phyloP scores from a whole-genome alignment of 2,113 vertebrate genomes.

The Chiloscyllium plagiosum region DNA sequence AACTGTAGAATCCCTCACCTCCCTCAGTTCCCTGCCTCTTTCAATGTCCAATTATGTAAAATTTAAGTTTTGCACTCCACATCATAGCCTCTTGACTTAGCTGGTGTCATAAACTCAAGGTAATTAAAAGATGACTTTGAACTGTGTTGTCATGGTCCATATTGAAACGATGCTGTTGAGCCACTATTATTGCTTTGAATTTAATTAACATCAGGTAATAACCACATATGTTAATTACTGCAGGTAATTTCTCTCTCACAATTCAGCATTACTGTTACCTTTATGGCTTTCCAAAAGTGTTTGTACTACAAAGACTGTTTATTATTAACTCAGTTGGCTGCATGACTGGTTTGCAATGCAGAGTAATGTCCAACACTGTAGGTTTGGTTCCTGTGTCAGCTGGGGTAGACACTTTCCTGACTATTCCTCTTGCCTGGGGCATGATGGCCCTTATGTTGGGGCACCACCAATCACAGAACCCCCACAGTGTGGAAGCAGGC shows the following conservation, averaged over 20 bases:
- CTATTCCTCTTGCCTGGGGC: too few relatives aligned
- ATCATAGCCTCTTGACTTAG: neutral
- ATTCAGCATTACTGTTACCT: neutral
- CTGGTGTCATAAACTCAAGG: neutral
- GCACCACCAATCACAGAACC: too few relatives aligned
- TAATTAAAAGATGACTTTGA: neutral
- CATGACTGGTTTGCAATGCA: too few relatives aligned
- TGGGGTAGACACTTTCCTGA: too few relatives aligned
- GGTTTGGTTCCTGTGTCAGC: too few relatives aligned
- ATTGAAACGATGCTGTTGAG: neutral
- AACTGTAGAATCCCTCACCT: neutral
- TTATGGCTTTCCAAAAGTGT: neutral
- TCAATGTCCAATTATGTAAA: neutral
- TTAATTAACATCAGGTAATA: neutral
- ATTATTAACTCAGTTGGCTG: too few relatives aligned
- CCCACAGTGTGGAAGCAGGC: too few relatives aligned
- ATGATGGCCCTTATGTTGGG: too few relatives aligned
- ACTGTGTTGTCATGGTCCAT: neutral
- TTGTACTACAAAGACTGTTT: neutral
- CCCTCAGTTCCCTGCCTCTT: neutral
- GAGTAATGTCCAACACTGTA: too few relatives aligned
- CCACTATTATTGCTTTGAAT: neutral
- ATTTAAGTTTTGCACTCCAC: neutral
- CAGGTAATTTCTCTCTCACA: neutral
- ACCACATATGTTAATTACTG: neutral